Evolutionary conservation across 2,113 vertebrate genomes (phyloP).

Genomic region (Mastomys natalensis): DNA sequence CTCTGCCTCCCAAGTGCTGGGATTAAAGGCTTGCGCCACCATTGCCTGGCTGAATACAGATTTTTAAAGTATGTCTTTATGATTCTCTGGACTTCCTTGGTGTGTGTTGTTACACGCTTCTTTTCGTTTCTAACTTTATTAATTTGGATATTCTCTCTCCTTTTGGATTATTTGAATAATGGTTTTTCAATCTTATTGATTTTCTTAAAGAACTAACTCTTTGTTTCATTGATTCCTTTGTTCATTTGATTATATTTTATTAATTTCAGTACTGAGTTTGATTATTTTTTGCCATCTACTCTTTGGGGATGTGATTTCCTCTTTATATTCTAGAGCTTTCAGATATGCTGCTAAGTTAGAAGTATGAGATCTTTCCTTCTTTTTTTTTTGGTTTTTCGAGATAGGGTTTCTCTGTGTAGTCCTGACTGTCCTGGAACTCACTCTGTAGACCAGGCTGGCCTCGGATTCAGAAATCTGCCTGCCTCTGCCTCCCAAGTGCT

Average conservation of each 20-base stretch:
- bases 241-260: background rate
- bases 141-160: background rate
- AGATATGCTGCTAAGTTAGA: background rate
- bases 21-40: no score
- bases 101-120: background rate
- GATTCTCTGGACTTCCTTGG: background rate
- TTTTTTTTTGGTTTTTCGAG: no score
- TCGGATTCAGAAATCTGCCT: no score
- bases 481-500: no score
- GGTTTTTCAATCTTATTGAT: background rate
- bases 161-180: background rate
- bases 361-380: background rate
- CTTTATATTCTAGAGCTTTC: background rate
- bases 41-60: no score
- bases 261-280: background rate
- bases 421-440: no score
- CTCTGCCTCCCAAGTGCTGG: no score
- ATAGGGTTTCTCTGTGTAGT: no score
- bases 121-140: background rate
- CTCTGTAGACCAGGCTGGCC: no score
- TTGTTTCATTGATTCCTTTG: background rate
- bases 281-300: background rate
- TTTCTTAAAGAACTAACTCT: background rate
- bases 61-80: background rate
- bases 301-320: background rate